Base-by-base conservation (phyloP, 2,113 vertebrate species). In the Periophthalmodon schlosseri region DNA sequence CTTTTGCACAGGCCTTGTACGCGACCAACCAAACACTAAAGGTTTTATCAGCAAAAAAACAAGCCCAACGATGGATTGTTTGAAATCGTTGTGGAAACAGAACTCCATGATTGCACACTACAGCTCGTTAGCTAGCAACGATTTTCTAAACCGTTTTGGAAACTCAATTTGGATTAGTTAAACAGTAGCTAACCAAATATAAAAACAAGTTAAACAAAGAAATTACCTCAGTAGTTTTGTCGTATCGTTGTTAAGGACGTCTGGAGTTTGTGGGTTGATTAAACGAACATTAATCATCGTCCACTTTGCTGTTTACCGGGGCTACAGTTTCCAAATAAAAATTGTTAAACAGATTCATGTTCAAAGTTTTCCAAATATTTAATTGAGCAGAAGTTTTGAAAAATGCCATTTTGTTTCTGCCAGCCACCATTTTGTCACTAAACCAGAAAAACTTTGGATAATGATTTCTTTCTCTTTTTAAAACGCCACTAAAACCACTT, bases 101-200 rank as follows among this genome's bases (percentile, higher is more conserved):
- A 60, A 16, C 24, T 2, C 57, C 57, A 28, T 58, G 56, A 21
- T 58, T 24, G 56, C 60, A 63, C 28, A 34, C 12, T 63, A 28
- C 24, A 34, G 60, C 24, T 18, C 24, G 34, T 63, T 34, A 63
- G 60, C 28, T 9, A 18, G 15, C 16, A 28, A 14, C 16, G 24
- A 63, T 63, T 63, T 63, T 63, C 60, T 34, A 28, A 28, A 34
- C 60, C 60, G 34, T 63, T 63, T 34, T 10, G 60, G 16, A 34
- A 63, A 34, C 14, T 60, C 57, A 23, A 63, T 63, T 33, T 63
- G 24, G 60, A 33, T 63, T 20, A 60, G 61, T 65, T 65, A 36
- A 39, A 33, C 61, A 65, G 16, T 34, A 39, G 34, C 34, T 65
- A 65, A 65, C 60, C 61, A 56, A 28, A 28, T 60, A 28, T 60